phyloP scores from a whole-genome alignment of 2,113 vertebrate genomes.

The Delphinus delphis region DNA sequence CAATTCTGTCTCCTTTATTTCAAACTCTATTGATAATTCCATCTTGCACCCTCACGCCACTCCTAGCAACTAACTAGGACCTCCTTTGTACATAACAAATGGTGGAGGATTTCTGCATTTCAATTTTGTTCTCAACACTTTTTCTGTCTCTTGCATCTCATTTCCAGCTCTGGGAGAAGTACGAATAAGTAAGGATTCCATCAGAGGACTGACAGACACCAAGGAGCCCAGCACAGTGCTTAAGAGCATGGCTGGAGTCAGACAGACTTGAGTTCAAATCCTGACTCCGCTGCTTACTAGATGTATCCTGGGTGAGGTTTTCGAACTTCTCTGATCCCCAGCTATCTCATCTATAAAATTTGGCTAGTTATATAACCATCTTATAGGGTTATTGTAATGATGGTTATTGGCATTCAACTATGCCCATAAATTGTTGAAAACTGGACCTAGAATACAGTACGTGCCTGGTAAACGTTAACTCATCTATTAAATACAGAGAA shows the following conservation, averaged over 20 bases:
- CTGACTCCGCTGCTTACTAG: background rate
- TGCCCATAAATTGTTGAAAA: conserved; percentile 10
- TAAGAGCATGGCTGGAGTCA: background rate
- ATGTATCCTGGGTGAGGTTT: background rate
- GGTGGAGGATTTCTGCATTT: background rate
- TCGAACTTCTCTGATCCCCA: background rate
- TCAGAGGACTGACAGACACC: background rate
- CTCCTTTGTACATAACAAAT: background rate
- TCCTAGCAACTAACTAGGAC: background rate
- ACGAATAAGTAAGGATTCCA: background rate
- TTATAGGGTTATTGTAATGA: background rate
- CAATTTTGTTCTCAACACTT: background rate
- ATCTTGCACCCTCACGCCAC: background rate
- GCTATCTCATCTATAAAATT: background rate
- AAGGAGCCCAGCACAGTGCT: background rate
- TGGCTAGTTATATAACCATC: background rate
- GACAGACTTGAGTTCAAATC: background rate
- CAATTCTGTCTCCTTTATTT: background rate
- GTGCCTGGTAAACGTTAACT: background rate
- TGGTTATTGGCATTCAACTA: background rate
- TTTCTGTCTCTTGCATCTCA: background rate
- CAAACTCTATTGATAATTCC: background rate
- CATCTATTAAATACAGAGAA: background rate
- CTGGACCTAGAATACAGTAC: background rate
- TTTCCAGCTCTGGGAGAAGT: background rate